Conservation (phyloP, 2,113 vertebrate genomes). For the Rhodinocichla rosea region DNA sequence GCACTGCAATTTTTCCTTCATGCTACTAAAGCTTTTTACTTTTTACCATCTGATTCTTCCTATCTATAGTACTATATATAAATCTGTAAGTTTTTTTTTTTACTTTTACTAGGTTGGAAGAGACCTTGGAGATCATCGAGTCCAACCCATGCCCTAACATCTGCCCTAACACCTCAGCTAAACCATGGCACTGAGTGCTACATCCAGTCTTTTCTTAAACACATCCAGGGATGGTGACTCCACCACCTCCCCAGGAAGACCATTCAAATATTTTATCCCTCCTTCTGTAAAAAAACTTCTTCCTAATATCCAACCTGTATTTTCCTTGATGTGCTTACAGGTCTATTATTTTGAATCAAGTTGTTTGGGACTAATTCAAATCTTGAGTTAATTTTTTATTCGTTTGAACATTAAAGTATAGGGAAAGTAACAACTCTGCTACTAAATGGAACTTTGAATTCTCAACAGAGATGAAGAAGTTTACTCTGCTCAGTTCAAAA, state of each 20-base stretch:
- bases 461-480: not conserved
- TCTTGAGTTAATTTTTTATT: not conserved
- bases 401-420: not conserved
- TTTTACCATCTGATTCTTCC: not conserved
- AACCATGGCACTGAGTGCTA: not conserved
- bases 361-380: not conserved
- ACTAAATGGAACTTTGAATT: not conserved
- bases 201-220: not conserved
- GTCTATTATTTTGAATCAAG: not conserved
- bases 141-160: not conserved
- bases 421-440: not conserved
- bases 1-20: not conserved
- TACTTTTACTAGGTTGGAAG: not conserved
- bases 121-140: not conserved
- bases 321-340: not conserved
- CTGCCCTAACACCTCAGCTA: not conserved
- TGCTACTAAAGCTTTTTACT: not conserved
- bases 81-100: not conserved
- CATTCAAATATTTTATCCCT: not conserved
- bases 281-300: not conserved
- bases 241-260: not conserved
- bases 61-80: not conserved
- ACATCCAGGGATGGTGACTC: not conserved
- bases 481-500: not conserved
- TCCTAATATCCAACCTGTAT: not conserved